These are phyloP conservation scores for Pelagia noctiluca DNA, from an alignment of 30 jellyfish, hydroid and myxozoan species.

Conservation along the genomic window DNA sequence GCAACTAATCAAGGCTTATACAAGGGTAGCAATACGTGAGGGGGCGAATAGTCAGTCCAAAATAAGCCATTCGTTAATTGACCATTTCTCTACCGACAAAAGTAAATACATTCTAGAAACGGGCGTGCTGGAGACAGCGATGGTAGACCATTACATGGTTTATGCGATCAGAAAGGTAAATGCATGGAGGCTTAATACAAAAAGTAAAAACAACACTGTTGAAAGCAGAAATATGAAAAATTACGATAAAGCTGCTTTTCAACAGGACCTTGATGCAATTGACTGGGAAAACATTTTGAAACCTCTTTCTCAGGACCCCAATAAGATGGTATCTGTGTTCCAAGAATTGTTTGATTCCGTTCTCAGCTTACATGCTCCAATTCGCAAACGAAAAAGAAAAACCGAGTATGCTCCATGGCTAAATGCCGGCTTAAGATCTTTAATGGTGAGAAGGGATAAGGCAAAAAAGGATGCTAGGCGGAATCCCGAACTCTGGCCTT, in stretches of 20 bases:
- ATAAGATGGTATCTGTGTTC: too few species aligned
- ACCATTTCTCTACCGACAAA: too few species aligned
- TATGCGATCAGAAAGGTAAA: slow-evolving; percentile 18
- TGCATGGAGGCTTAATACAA: slow-evolving; percentile 21
- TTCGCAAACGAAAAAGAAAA: background rate
- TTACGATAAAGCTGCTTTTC: too few species aligned
- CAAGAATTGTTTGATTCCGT: background rate
- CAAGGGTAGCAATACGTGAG: slow-evolving; percentile 1
- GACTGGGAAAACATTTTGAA: background rate
- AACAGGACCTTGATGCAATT: background rate
- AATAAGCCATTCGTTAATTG: too few species aligned
- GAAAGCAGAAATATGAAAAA: background rate
- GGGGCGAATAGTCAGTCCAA: background rate
- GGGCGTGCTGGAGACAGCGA: too few species aligned
- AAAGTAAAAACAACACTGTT: slow-evolving; percentile 5
- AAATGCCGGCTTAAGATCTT: slow-evolving; percentile 1
- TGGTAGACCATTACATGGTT: slow-evolving; percentile 8
- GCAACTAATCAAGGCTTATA: too few species aligned
- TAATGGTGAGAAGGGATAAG: slow-evolving; percentile 20
- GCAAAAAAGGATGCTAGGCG: slow-evolving; percentile 7
- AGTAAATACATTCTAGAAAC: too few species aligned
- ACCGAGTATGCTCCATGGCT: slow-evolving; percentile 9
- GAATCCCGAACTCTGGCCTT: slow-evolving; percentile 12
- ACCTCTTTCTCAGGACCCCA: slow-evolving; percentile 3
- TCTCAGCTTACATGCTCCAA: slow-evolving; percentile 23